Evolutionary conservation across 2,113 vertebrate species (phyloP).

Genomic region (Ranitomeya variabilis): DNA sequence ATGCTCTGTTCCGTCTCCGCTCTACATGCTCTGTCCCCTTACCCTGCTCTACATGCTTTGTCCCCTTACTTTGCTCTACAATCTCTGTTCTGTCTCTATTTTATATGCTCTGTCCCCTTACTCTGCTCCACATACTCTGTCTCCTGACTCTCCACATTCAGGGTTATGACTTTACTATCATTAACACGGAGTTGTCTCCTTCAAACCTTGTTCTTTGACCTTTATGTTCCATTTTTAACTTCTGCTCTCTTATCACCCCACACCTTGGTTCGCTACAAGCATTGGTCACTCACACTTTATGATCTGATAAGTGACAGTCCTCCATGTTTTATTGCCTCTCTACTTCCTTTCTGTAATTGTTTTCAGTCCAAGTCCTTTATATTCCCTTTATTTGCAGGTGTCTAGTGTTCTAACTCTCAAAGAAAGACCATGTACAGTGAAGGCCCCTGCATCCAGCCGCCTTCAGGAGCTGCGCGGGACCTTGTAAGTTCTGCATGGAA

Average conservation of each 20-base stretch:
- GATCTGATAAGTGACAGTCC: neutral
- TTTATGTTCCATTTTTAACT: no score
- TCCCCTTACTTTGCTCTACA: neutral
- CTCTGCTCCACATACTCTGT: neutral
- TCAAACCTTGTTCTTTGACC: no score
- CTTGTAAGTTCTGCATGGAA: slow-evolving; percentile 1
- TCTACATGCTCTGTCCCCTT: neutral
- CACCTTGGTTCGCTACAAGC: no score
- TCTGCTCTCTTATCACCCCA: neutral
- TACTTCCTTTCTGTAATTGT: neutral
- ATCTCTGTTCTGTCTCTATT: neutral
- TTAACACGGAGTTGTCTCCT: no score
- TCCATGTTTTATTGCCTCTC: neutral
- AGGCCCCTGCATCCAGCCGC: slow-evolving; percentile 7
- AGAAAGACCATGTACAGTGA: slow-evolving; percentile 3
- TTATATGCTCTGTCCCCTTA: neutral
- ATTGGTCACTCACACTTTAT: neutral
- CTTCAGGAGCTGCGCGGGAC: slow-evolving; percentile 14
- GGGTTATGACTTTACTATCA: no score
- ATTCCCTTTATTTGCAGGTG: slow-evolving; percentile 2
- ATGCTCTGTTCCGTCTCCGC: slow-evolving; percentile 61
- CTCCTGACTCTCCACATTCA: neutral
- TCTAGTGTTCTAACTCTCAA: neutral
- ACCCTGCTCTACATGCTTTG: neutral
- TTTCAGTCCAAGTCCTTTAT: neutral